Base-by-base conservation (phyloP, 2,113 vertebrate genomes). In the Hydrolagus affinis region DNA sequence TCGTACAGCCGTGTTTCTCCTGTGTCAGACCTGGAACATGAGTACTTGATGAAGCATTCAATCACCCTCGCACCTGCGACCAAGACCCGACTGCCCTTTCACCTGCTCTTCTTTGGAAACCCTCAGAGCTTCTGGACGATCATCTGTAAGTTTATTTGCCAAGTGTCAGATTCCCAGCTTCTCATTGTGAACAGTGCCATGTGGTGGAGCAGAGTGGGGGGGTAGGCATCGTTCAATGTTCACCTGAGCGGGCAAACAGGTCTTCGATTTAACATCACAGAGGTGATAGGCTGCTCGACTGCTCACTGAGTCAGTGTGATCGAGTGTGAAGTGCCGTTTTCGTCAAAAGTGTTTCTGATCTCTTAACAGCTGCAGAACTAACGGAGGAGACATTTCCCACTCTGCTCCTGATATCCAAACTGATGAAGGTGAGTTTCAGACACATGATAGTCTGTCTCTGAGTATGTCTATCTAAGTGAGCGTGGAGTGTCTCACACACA, bases 341-440 rank as follows among this genome's bases (percentile, higher is more conserved):
- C n/a, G n/a, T n/a, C n/a, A n/a, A n/a, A n/a, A n/a, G n/a, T n/a
- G n/a, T n/a, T n/a, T n/a, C n/a, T n/a, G n/a, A n/a, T n/a, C n/a
- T n/a, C n/a, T 88, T 90, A 90, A 12, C 86, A 99, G 98, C 94
- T 90, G 93, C 95, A 77, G 98, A 99, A 89, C 94, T 99, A 78
- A 96, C 91, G 85, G 96, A 97, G 85, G 96, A 98, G 86, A 94
- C 97, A 1, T 96, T 98, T 87, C 95, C 96, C 0, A 97, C 96
- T 0, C 90, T 99, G 73, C 95, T 98, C 23, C 83, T 99, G 71
- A 97, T 99, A 72, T 95, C 94, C 88, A 99, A 97, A 88, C 89
- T 99, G 28, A 96, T 99, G 96, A 97, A 98, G 96, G 98, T 99
- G 92, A 91, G 69, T 28, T 70, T 85, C 28, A 73, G 19, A 32